phyloP scores from a whole-genome alignment of 2,113 vertebrate species.

The Heliornis fulica region DNA sequence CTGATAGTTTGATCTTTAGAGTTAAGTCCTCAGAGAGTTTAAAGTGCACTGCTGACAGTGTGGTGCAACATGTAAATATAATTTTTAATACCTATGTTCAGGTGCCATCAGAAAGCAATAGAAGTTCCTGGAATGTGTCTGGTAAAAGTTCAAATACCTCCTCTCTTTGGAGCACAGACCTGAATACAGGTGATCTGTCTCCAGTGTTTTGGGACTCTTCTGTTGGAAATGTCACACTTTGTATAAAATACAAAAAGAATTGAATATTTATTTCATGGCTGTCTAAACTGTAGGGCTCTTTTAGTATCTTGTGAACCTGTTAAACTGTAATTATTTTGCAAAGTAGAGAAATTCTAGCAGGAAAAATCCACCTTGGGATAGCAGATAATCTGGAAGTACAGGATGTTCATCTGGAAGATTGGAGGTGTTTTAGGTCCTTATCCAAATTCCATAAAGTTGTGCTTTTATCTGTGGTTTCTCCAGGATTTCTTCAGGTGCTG shows the following conservation, averaged over 20 bases:
- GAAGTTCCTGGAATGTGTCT: background rate
- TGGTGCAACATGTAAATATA: background rate
- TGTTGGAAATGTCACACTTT: background rate
- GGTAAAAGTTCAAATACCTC: background rate
- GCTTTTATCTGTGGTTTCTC: background rate
- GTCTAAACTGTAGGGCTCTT: background rate
- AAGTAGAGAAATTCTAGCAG: background rate
- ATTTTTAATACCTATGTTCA: background rate
- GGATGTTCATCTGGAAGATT: background rate
- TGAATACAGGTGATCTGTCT: background rate
- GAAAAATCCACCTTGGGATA: background rate
- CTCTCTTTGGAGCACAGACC: background rate
- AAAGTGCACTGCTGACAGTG: background rate
- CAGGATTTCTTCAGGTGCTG: background rate
- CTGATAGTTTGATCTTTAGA: background rate
- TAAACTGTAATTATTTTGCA: background rate
- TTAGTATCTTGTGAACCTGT: background rate
- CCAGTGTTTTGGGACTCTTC: background rate
- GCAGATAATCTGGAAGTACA: background rate
- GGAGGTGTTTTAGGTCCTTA: background rate
- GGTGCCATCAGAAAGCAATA: background rate
- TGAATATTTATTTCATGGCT: background rate
- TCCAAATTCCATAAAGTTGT: background rate
- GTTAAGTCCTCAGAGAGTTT: background rate
- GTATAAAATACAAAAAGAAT: background rate